Percentiles rank a stretch among this genome's conserved stretches.
Conservation (phyloP, 2,888 invertebrate genomes). For the Scaptomyza parva region DNA sequence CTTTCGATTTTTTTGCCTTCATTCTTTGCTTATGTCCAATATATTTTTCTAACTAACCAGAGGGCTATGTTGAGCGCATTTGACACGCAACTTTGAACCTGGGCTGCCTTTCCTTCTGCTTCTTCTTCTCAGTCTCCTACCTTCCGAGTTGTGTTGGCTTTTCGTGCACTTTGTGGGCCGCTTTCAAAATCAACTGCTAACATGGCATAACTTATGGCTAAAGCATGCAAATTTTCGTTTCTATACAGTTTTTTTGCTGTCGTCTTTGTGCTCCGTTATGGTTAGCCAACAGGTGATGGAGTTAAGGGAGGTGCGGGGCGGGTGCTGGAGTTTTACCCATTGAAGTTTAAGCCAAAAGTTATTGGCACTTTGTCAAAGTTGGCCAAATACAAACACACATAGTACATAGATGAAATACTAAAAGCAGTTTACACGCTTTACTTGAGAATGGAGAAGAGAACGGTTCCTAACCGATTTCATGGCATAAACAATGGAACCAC, state of each 20-base stretch:
- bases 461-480: slow-evolving; percentile 9
- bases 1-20: too few relatives aligned
- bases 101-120: neutral
- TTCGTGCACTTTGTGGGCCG: slow-evolving; percentile 58
- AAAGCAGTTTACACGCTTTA: slow-evolving; percentile 41
- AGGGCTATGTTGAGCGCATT: slow-evolving; percentile 52
- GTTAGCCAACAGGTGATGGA: slow-evolving; percentile 20
- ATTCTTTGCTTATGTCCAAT: slow-evolving; percentile 28
- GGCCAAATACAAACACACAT: too few relatives aligned
- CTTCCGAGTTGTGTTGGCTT: slow-evolving; percentile 5
- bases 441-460: neutral
- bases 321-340: neutral
- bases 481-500: slow-evolving; percentile 21
- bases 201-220: slow-evolving; percentile 78
- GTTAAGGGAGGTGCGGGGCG: neutral
- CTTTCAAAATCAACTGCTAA: slow-evolving; percentile 77
- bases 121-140: neutral
- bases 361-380: slow-evolving; percentile 78
- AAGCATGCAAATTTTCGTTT: slow-evolving; percentile 69
- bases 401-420: slow-evolving; percentile 25
- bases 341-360: slow-evolving; percentile 66
- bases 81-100: slow-evolving; percentile 69
- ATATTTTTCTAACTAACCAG: slow-evolving; percentile 19
- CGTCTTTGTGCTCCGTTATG: slow-evolving; percentile 51
- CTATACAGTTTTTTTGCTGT: slow-evolving; percentile 1